A percentile compares a stretch with the other conserved stretches of the same genome.
phyloP scores from a whole-genome alignment of 1,140 invertebrate genomes.

The Popillia japonica region DNA sequence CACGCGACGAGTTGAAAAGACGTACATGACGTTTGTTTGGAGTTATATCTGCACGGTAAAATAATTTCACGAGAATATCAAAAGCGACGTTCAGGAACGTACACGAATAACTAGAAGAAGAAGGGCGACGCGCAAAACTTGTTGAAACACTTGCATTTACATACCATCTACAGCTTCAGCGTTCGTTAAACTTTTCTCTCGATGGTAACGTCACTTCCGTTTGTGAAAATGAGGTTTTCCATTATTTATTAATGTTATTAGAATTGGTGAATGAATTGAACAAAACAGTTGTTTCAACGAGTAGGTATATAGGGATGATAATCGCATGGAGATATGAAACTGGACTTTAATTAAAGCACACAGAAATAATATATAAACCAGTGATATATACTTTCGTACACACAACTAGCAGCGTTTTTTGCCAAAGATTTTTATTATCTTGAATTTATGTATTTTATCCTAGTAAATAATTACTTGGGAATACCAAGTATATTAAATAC shows the following conservation, averaged over 20 bases:
- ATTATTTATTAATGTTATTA: neutral
- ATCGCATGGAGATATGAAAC: too few species aligned
- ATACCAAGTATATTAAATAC: too few species aligned
- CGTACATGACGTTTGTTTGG: constrained; percentile 33
- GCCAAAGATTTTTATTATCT: too few species aligned
- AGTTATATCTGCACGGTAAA: constrained; percentile 23
- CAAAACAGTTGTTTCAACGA: too few species aligned
- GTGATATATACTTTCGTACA: too few species aligned
- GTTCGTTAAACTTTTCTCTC: constrained; percentile 26
- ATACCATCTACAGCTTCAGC: neutral
- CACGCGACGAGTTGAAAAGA: constrained; percentile 25
- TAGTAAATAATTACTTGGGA: too few species aligned
- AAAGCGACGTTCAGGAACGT: neutral
- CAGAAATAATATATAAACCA: too few species aligned
- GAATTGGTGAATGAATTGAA: too few species aligned
- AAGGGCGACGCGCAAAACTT: neutral
- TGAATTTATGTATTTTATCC: too few species aligned
- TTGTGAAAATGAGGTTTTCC: neutral
- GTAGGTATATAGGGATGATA: too few species aligned
- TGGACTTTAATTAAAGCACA: too few species aligned
- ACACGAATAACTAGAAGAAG: neutral
- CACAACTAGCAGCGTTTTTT: too few species aligned
- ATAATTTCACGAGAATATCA: constrained; percentile 28
- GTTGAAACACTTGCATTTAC: constrained; percentile 29
- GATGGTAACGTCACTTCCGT: neutral